A percentile compares a stretch with the other conserved stretches of the same genome.
phyloP scores from a whole-genome alignment of 1,140 invertebrate species.

The Palaemon carinicauda region DNA sequence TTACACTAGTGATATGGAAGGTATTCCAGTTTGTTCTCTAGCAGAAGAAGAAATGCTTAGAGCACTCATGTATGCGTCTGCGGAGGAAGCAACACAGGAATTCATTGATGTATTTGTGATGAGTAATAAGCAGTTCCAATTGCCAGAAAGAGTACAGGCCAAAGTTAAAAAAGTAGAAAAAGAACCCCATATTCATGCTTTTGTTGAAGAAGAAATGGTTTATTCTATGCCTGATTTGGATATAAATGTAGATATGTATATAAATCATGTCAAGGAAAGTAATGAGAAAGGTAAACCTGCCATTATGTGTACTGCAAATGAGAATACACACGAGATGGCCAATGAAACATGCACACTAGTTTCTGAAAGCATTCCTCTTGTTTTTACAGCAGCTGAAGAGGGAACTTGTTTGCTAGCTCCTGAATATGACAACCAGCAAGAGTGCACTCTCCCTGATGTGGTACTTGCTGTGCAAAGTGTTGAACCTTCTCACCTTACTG shows the following conservation, averaged over 20 bases:
- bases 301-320: neutral
- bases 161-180: slow-evolving; percentile 43
- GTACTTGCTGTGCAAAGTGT: neutral
- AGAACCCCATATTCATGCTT: neutral
- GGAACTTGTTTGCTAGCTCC: neutral
- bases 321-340: neutral
- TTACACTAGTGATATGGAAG: slow-evolving; percentile 48
- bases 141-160: slow-evolving; percentile 46
- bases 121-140: slow-evolving; percentile 39
- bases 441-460: neutral
- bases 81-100: slow-evolving; percentile 35
- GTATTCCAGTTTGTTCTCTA: slow-evolving; percentile 50
- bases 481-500: neutral
- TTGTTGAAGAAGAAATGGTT: slow-evolving; percentile 22
- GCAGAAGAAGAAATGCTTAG: slow-evolving; percentile 53
- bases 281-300: too few relatives aligned
- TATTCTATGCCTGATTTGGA: neutral
- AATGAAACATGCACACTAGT: neutral
- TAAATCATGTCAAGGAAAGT: too few relatives aligned
- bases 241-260: too few relatives aligned
- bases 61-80: slow-evolving; percentile 49
- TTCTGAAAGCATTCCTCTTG: neutral
- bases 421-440: neutral
- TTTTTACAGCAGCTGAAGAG: neutral
- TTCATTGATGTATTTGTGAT: slow-evolving; percentile 45